A percentile compares a stretch with the other conserved stretches of the same genome.
These are phyloP conservation scores for Carterocephalus palaemon DNA, from an alignment of 2,888 invertebrate genomes.

Conservation along the genomic window DNA sequence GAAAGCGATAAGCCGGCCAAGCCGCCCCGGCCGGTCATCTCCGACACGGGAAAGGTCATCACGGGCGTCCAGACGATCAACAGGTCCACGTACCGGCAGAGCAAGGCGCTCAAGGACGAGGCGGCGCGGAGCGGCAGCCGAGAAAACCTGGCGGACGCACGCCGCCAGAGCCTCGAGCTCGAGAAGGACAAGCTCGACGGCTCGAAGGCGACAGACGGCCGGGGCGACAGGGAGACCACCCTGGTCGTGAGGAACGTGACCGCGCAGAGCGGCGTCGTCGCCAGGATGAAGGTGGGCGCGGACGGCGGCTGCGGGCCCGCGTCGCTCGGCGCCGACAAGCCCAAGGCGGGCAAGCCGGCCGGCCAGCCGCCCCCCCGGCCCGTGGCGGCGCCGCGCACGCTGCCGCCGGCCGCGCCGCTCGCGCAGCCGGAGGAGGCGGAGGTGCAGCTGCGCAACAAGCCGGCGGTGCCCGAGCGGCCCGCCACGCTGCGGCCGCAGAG, in stretches of 20 bases:
- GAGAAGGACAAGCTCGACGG: slow-evolving; percentile 70
- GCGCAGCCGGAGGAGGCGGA: slow-evolving; percentile 52
- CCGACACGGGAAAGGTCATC: slow-evolving; percentile 69
- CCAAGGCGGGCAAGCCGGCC: slow-evolving; percentile 39
- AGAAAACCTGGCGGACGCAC: slow-evolving; percentile 62
- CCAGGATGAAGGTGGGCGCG: slow-evolving; percentile 62
- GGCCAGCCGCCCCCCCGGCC: slow-evolving; percentile 38
- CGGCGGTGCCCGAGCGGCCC: slow-evolving; percentile 89
- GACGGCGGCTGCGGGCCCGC: slow-evolving; percentile 59
- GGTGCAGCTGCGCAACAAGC: slow-evolving; percentile 83
- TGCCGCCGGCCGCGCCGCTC: slow-evolving; percentile 70
- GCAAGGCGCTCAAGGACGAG: slow-evolving; percentile 70
- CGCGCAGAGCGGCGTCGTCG: slow-evolving; percentile 66
- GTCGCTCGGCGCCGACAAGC: slow-evolving; percentile 45
- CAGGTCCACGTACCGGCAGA: slow-evolving; percentile 77
- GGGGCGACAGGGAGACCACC: slow-evolving; percentile 44
- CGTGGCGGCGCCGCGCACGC: slow-evolving; percentile 67
- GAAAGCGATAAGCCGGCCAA: slow-evolving; percentile 79
- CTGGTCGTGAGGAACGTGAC: slow-evolving; percentile 60
- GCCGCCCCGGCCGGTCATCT: slow-evolving; percentile 80
- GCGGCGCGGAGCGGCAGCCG: slow-evolving; percentile 59
- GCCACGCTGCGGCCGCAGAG: slow-evolving; percentile 81
- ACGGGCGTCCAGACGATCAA: slow-evolving; percentile 80
- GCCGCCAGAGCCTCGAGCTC: slow-evolving; percentile 78
- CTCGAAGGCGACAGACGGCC: slow-evolving; percentile 39